A percentile compares a stretch with the other conserved stretches of the same genome.
These are phyloP conservation scores for Ceratina australensis DNA, from an alignment of 1,140 invertebrate genomes.

Conservation along the genomic window DNA sequence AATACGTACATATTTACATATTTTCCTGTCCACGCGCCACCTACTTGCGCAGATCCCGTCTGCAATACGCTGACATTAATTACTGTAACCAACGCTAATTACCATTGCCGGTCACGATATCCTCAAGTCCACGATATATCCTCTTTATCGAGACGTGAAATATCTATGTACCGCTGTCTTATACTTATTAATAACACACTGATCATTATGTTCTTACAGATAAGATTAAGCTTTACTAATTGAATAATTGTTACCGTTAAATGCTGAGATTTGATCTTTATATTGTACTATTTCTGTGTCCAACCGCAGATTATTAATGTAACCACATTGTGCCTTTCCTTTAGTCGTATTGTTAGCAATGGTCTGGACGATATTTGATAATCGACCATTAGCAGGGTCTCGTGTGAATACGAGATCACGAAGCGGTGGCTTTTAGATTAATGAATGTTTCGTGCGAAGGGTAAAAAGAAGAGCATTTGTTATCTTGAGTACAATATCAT, in stretches of 20 bases:
- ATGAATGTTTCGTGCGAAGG: neutral
- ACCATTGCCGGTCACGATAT: neutral
- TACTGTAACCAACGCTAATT: conserved; percentile 13
- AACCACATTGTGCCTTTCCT: no score
- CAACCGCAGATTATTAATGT: no score
- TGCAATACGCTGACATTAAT: conserved; percentile 42
- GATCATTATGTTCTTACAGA: no score
- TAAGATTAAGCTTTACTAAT: no score
- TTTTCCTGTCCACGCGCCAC: conserved; percentile 5
- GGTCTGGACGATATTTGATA: neutral
- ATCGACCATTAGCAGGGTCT: neutral
- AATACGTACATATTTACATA: no score
- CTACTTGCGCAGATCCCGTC: conserved; percentile 25
- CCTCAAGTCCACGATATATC: neutral
- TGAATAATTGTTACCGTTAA: no score
- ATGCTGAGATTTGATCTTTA: no score
- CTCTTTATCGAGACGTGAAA: no score
- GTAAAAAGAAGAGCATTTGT: neutral
- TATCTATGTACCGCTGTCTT: no score
- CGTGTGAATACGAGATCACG: neutral
- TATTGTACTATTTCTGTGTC: no score
- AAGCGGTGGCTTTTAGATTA: neutral
- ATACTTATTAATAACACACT: no score
- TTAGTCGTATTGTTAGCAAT: no score
- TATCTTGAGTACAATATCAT: neutral